A percentile compares a stretch with the other conserved stretches of the same genome.
These are phyloP conservation scores for Aulostomus chinensis DNA, from an alignment of 2,797 vertebrate species.

Conservation along the genomic window DNA sequence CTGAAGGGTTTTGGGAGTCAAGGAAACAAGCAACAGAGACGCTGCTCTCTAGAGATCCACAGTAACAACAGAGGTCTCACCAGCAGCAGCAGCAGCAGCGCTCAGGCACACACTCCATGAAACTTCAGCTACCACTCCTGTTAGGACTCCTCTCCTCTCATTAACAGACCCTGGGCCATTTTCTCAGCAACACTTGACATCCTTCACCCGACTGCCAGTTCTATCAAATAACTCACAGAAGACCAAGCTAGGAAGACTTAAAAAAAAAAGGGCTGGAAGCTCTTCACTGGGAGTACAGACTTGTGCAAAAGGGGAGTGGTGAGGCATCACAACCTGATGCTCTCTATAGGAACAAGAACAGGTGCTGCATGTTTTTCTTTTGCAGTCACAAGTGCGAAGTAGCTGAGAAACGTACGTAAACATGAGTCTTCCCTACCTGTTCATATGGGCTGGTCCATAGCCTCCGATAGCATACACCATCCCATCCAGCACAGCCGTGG, in stretches of 20 bases:
- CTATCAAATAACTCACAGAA: conserved; percentile 41
- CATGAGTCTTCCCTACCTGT: conserved; percentile 92
- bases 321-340: not conserved
- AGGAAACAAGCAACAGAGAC: conserved; percentile 74
- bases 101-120: conserved; percentile 16
- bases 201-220: conserved; percentile 52
- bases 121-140: conserved; percentile 46
- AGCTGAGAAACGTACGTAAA: too few species aligned
- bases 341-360: conserved; percentile 9
- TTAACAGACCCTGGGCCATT: conserved; percentile 45
- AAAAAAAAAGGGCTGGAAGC: not conserved
- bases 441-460: conserved; percentile 97
- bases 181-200: conserved; percentile 56
- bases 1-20: conserved; percentile 72
- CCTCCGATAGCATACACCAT: conserved; percentile 98
- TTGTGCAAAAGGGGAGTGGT: not conserved
- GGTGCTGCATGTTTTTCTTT: conserved; percentile 1
- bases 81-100: conserved; percentile 35
- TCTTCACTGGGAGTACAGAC: conserved; percentile 13
- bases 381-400: too few species aligned
- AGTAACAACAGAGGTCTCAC: conserved; percentile 46
- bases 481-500: conserved; percentile 92
- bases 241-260: not conserved
- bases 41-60: conserved; percentile 49
- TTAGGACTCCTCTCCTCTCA: conserved; percentile 31